These are phyloP conservation scores for Nothobranchius furzeri DNA, from an alignment of 2,113 vertebrate species.

Conservation along the genomic window DNA sequence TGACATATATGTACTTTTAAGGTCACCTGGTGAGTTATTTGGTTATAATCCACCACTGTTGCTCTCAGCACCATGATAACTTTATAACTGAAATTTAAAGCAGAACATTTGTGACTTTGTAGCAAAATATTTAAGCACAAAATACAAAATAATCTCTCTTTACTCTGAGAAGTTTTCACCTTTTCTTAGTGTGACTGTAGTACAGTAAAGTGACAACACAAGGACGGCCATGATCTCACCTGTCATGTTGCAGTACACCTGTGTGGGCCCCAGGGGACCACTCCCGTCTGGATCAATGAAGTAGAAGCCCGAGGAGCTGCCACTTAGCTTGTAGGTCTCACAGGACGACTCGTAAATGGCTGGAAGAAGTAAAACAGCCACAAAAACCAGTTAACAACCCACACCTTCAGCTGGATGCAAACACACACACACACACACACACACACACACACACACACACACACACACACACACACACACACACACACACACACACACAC, in stretches of 20 bases:
- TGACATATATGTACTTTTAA: no score
- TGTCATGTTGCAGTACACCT: constrained; percentile 94
- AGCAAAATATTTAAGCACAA: background rate
- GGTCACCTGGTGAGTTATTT: no score
- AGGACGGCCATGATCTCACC: constrained; percentile 78
- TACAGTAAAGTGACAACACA: constrained; percentile 32
- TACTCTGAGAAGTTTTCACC: constrained; percentile 14
- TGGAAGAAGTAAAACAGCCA: constrained; percentile 59
- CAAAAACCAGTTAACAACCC: constrained; percentile 11
- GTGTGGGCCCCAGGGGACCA: constrained; percentile 86
- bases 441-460: no score
- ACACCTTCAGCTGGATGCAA: background rate
- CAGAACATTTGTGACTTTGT: background rate
- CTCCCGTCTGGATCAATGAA: constrained; percentile 94
- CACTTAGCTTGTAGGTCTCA: constrained; percentile 90
- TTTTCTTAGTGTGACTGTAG: constrained; percentile 13
- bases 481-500: no score
- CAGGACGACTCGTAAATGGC: constrained; percentile 93
- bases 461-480: no score
- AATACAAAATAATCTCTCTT: constrained; percentile 4
- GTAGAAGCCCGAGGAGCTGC: constrained; percentile 89
- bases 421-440: background rate
- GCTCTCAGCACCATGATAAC: no score
- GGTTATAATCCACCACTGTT: no score
- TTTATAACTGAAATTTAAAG: no score